Conservation (phyloP, 2,113 vertebrate species). For the Hypomesus transpacificus region DNA sequence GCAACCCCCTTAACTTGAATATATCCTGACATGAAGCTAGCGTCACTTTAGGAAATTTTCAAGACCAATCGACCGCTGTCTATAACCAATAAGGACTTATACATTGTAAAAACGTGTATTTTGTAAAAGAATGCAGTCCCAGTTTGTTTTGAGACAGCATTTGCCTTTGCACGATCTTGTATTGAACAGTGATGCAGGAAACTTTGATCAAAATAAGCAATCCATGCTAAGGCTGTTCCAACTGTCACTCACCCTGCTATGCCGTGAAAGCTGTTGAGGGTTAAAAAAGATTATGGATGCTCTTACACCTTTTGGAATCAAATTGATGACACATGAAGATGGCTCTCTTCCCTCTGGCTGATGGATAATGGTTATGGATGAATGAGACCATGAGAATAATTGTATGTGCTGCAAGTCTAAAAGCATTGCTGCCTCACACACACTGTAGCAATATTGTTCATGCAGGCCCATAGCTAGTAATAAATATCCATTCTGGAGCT, state of each 20-base stretch:
- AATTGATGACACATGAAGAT: slow-evolving; percentile 29
- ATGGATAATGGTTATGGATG: slow-evolving; percentile 40
- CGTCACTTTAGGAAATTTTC: too few species aligned
- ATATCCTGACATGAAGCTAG: too few species aligned
- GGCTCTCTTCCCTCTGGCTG: slow-evolving; percentile 28
- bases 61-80: too few species aligned
- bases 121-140: neutral
- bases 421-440: slow-evolving; percentile 38
- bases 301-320: slow-evolving; percentile 48
- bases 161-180: slow-evolving; percentile 13
- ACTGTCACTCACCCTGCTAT: neutral
- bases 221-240: slow-evolving; percentile 18
- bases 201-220: neutral
- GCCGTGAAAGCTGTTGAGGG: neutral
- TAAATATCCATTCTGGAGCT: slow-evolving; percentile 31
- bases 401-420: slow-evolving; percentile 36
- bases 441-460: slow-evolving; percentile 38
- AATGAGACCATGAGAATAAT: slow-evolving; percentile 36
- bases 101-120: neutral
- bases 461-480: slow-evolving; percentile 37
- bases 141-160: slow-evolving; percentile 7
- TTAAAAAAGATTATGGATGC: slow-evolving; percentile 41
- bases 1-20: too few species aligned
- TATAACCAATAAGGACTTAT: too few species aligned
- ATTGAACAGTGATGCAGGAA: slow-evolving; percentile 11